Evolutionary conservation across 2,888 invertebrate species (phyloP), one percentile per base, ranked within the genome.

Genomic region (Hyposoter didymator): DNA sequence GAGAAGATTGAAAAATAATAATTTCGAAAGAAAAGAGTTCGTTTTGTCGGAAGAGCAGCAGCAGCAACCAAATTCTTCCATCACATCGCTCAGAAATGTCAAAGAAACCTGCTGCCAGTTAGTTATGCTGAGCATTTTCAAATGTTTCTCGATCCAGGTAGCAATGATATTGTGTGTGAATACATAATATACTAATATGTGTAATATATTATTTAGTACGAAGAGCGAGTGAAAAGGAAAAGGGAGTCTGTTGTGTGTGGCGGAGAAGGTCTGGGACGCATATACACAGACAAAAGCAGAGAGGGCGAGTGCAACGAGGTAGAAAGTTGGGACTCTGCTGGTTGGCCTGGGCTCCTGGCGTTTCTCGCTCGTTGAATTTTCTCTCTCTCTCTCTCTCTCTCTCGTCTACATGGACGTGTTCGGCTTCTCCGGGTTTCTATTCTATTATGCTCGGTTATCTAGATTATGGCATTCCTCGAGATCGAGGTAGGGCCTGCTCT

Each of bases 371-470:
- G 79, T 79, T 70, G 47, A 78, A 85, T 85, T 78, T 59, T 75
- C 69, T 72, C 35, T n/a, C n/a, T 62, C 49, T 72, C 64, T 80
- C 59, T 66, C 35, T 45, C 73, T 45, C 45, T 72, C 35, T 45
- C 73, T 59, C 45, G 55, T 66, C 52, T 47, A 39, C 32, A 47
- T 28, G 70, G 32, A 39, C 59, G 59, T 67, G 73, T 81, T 72
- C 82, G 69, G 59, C 74, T 49, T 83, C 67, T 73, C 73, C 52
- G 52, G 55, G 66, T 66, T 49, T 84, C 87, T 93, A 93, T 93
- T 93, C 93, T 92, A 92, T 93, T 93, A 93, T 93, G 76, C 76
- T 91, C 91, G 91, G 91, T 92, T 93, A 93, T 93, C 93, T 92
- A 93, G 93, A 93, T 93, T 92, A 93, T 91, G 91, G 93, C 92